These are phyloP conservation scores for Turritopsis rubra DNA, from an alignment of 30 jellyfish, hydroid and myxozoan species.

Conservation along the genomic window DNA sequence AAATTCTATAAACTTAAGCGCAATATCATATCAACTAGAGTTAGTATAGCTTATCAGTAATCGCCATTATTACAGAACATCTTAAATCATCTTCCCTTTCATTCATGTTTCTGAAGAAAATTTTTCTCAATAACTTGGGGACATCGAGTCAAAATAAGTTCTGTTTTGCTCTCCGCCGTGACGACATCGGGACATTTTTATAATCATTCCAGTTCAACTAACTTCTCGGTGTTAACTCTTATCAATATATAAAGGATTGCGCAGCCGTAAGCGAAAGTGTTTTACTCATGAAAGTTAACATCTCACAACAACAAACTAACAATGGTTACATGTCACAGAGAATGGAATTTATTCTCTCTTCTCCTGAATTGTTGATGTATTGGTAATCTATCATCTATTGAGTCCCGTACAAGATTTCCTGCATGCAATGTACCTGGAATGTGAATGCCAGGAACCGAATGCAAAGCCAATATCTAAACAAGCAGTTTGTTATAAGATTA, in stretches of 20 bases:
- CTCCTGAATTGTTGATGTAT: not conserved
- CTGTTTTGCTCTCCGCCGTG: not conserved
- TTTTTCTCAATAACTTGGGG: not conserved
- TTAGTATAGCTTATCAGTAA: not conserved
- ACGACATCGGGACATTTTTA: too few relatives aligned
- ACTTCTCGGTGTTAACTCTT: not conserved
- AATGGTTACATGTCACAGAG: not conserved
- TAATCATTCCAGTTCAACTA: not conserved
- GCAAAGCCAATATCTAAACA: not conserved
- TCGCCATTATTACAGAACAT: not conserved
- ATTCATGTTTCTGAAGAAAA: not conserved
- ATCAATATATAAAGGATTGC: too few relatives aligned
- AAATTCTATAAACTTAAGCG: not conserved
- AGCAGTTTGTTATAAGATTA: not conserved
- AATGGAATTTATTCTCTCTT: not conserved
- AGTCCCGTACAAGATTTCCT: not conserved
- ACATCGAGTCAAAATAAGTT: not conserved
- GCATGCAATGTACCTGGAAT: slow-evolving; percentile 10
- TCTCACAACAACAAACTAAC: not conserved
- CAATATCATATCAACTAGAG: not conserved
- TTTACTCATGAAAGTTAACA: not conserved
- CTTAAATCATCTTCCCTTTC: not conserved
- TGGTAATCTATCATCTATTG: not conserved
- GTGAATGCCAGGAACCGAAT: slow-evolving; percentile 2
- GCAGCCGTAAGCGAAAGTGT: not conserved